A percentile compares a stretch with the other conserved stretches of the same genome.
These are phyloP conservation scores for Acholoe squamosa DNA, from an alignment of 2,888 invertebrate genomes.

Conservation along the genomic window DNA sequence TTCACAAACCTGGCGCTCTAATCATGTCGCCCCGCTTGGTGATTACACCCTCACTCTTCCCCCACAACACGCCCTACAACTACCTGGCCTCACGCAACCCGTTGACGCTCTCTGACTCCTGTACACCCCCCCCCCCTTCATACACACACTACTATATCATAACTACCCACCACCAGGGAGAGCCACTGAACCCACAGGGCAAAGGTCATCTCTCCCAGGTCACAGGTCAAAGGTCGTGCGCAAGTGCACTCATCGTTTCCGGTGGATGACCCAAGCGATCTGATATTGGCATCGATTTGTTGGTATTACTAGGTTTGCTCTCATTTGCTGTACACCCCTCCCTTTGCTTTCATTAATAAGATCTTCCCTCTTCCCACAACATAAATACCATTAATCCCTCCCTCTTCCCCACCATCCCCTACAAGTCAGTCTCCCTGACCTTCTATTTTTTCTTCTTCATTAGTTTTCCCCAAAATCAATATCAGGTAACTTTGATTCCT, in stretches of 20 bases:
- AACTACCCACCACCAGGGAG: background rate
- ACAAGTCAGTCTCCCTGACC: too few relatives aligned
- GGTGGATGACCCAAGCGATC: background rate
- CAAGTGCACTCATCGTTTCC: background rate
- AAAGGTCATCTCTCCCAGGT: background rate
- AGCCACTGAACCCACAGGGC: background rate
- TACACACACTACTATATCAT: background rate
- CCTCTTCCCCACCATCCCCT: too few relatives aligned
- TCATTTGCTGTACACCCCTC: too few relatives aligned
- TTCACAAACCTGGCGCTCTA: background rate
- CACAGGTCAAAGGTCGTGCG: slow-evolving; percentile 8
- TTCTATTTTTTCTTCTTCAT: too few relatives aligned
- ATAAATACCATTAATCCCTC: too few relatives aligned
- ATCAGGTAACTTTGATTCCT: too few relatives aligned
- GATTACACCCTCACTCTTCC: background rate
- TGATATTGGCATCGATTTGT: too few relatives aligned
- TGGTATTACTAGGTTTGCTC: too few relatives aligned
- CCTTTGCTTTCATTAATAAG: too few relatives aligned
- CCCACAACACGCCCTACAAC: slow-evolving; percentile 6
- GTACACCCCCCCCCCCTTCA: background rate
- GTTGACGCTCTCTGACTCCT: background rate
- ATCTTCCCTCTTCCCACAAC: too few relatives aligned
- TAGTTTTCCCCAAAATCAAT: too few relatives aligned
- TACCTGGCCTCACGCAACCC: slow-evolving; percentile 30
- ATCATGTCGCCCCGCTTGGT: slow-evolving; percentile 10